These are phyloP conservation scores for Lepidurus apus DNA, from an alignment of 1,140 invertebrate species.

Conservation along the genomic window DNA sequence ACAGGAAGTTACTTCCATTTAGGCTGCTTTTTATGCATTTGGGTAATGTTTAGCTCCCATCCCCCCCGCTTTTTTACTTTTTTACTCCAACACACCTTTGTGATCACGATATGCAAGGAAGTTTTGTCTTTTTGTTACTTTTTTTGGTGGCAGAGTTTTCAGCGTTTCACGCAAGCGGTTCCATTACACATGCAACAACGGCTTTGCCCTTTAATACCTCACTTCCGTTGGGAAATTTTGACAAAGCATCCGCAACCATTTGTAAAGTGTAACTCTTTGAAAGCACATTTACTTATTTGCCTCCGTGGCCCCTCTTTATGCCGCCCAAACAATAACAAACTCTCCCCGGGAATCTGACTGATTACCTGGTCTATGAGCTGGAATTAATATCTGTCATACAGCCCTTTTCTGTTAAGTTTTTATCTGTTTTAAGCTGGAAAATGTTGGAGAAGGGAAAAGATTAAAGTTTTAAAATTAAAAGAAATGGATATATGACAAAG, in stretches of 20 bases:
- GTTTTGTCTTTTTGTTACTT: neutral
- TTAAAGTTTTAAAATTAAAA: too few species aligned
- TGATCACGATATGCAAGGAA: slow-evolving; percentile 18
- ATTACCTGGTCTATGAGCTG: neutral
- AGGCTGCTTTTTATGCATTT: neutral
- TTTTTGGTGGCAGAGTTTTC: neutral
- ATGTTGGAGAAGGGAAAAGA: too few species aligned
- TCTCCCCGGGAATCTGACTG: neutral
- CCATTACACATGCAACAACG: slow-evolving; percentile 12
- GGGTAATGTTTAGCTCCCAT: neutral
- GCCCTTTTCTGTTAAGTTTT: neutral
- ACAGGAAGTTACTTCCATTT: neutral
- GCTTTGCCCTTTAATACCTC: slow-evolving; percentile 15
- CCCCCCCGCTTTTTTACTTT: too few species aligned
- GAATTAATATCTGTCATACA: neutral
- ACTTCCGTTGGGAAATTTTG: slow-evolving; percentile 1
- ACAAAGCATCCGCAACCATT: neutral
- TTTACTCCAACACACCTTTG: neutral
- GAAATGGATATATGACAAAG: too few species aligned
- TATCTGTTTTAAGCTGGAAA: too few species aligned
- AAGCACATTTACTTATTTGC: neutral
- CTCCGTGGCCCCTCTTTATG: too few species aligned
- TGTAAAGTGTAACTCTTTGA: neutral
- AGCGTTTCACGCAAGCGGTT: neutral
- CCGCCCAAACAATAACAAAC: neutral